Evolutionary conservation across 2,113 vertebrate species (phyloP).

Genomic region (Pristiophorus japonicus): DNA sequence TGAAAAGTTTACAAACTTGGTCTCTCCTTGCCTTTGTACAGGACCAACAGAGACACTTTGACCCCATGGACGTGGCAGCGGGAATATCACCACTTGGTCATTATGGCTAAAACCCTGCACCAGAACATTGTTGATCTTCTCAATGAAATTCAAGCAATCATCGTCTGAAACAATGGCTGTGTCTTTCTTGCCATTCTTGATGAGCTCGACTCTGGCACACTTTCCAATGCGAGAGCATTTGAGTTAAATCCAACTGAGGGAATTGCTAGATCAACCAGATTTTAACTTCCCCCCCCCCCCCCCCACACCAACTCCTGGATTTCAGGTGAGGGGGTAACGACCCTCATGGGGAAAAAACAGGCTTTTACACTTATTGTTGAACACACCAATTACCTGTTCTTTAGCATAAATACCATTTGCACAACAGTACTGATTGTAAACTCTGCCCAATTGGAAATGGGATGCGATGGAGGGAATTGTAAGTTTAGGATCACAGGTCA

Average conservation of each 20-base stretch:
- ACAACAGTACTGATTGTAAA: no score
- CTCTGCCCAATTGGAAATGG: no score
- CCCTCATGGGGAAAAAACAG: no score
- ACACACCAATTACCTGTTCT: background rate
- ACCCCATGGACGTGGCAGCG: conserved; percentile 77
- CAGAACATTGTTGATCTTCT: conserved; percentile 80
- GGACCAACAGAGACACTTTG: conserved; percentile 76
- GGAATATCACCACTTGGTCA: conserved; percentile 77
- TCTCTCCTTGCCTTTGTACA: conserved; percentile 84
- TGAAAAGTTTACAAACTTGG: conserved; percentile 63
- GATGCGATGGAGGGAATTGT: no score
- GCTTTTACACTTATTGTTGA: background rate
- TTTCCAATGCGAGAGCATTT: conserved; percentile 76
- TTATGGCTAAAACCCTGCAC: conserved; percentile 76
- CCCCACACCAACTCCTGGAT: no score
- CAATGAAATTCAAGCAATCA: conserved; percentile 79
- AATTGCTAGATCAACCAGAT: background rate
- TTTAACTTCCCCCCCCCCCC: background rate
- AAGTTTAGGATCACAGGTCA: no score
- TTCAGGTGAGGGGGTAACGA: no score
- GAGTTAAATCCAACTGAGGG: background rate
- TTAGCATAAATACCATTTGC: background rate
- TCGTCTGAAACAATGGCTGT: conserved; percentile 76
- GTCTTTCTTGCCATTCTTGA: conserved; percentile 81
- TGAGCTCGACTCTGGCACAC: conserved; percentile 72